Evolutionary conservation across 1,140 invertebrate genomes (phyloP).

Genomic region (Cydia strobilella): DNA sequence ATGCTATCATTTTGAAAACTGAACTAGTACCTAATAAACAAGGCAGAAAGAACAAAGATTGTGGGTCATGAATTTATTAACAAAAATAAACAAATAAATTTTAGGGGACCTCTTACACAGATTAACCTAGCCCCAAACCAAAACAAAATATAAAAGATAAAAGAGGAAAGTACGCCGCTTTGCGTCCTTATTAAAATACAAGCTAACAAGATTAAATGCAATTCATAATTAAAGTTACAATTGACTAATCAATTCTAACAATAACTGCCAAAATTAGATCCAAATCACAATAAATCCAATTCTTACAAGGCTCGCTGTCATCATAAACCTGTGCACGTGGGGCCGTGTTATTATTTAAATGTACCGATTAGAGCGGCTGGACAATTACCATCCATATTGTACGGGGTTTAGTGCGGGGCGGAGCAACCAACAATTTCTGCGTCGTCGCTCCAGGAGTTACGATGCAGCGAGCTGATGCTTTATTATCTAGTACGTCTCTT

Average conservation of each 20-base stretch:
- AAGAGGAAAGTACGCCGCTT: too few relatives aligned
- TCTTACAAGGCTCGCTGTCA: slow-evolving; percentile 38
- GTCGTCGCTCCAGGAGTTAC: slow-evolving; percentile 70
- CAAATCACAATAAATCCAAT: slow-evolving; percentile 17
- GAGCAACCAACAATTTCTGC: slow-evolving; percentile 68
- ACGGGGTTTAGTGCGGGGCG: slow-evolving; percentile 52
- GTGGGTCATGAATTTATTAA: too few relatives aligned
- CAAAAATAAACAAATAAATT: too few relatives aligned
- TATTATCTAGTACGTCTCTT: slow-evolving; percentile 75
- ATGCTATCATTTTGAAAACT: too few relatives aligned
- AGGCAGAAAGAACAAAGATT: too few relatives aligned
- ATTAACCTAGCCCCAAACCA: too few relatives aligned
- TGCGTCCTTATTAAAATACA: too few relatives aligned
- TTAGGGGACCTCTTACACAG: too few relatives aligned
- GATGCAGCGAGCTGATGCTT: slow-evolving; percentile 64
- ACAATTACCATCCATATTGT: slow-evolving; percentile 63
- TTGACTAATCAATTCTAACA: background rate
- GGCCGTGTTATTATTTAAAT: slow-evolving; percentile 57
- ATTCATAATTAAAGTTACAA: too few relatives aligned
- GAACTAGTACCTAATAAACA: too few relatives aligned
- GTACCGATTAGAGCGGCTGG: slow-evolving; percentile 52
- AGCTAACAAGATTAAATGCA: too few relatives aligned
- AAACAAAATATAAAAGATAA: too few relatives aligned
- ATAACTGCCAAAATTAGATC: slow-evolving; percentile 11
- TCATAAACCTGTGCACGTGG: slow-evolving; percentile 41